Base-by-base conservation (phyloP, 2,113 vertebrate species). In the Sarotherodon lohbergeri region DNA sequence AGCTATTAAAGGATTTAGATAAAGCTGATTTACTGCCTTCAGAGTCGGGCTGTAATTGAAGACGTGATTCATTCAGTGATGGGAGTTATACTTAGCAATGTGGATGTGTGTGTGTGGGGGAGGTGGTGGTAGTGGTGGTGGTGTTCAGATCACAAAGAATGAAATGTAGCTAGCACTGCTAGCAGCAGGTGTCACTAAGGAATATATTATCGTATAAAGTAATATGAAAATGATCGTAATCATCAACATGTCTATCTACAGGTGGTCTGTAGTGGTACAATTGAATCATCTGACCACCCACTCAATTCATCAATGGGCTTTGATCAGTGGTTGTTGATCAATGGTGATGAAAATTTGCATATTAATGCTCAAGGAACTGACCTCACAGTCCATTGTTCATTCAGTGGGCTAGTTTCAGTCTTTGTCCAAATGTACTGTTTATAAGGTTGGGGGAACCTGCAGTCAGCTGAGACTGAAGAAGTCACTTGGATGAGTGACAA, bases 1-100 rank as follows among this genome's bases (percentile, higher is more conserved):
- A 36, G 52, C 43, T 86, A 79, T 92, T 91, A 86, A 86, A 87
- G 87, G 92, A 92, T 93, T 94, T 90, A 59, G 41, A 56, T 79
- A 90, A 94, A 94, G 89, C 92, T 87, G 88, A 92, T 95, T 93
- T 94, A 88, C 86, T 73, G 16, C 79, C 61, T 83, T 86, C 27
- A 86, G 52, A 82, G 29, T 39, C 4, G 2, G 12, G 11, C 54
- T 80, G 24, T 83, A 68, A 86, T 63, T 86, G 34, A 87, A 73
- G n/a, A 86, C 78, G n/a, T 50, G 66, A 86, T 85, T 89, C 6
- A 61, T 83, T 85, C 19, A 79, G 3, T 66, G 48, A 88, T 61
- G 16, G 78, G 54, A 82, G 54, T 63, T 68, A 56, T 14, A 76
- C 32, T 82, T 19, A 14, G n/a, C 27, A 39, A 82, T 34, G 14